Evolutionary conservation across 2,888 invertebrate genomes (phyloP), one percentile per base, ranked within the genome.

Genomic region (Mycalesis mineus): DNA sequence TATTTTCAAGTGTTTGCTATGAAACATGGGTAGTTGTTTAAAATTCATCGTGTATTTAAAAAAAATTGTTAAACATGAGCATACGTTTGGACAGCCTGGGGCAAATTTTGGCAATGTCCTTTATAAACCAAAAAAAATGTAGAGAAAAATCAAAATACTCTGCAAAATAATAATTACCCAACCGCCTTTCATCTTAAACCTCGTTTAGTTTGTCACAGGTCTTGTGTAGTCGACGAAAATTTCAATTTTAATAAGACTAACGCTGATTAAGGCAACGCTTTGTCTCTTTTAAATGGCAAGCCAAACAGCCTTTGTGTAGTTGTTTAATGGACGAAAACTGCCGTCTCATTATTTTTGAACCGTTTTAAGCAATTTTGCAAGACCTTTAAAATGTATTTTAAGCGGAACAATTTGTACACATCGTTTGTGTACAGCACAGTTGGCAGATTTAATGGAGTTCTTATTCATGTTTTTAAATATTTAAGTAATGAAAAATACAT

Each of bases 251-350:
- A 57, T 58, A 58, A 58, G 47, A 54, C 39, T 52, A 53, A 54
- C 56, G 58, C 45, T 59, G 61, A 61, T 61, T 57, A 59, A 61
- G 57, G 58, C 51, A 29, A 51, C 42, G 54, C 57, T 59, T 63
- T 63, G 58, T 61, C 57, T 61, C 55, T 45, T 52, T 44, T 55
- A 61, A 63, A 63, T 58, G 63, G 55, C 55, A 56, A 52, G 48
- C 60, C 56, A 58, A 63, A 57, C 55, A 62, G 49, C 60, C 62
- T 65, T 65, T 64, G 61, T 64, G 55, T 59, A 56, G 59, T 62
- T 62, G 61, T 64, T 58, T 60, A 64, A 65, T 64, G 62, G 64
- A 59, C 53, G 59, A 62, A 64, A 64, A 62, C 55, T 60, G 60
- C 60, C 60, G 58, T 58, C 55, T 66, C 66, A 64, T 60, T 63